Percentiles rank a stretch among this genome's conserved stretches.
Conservation (phyloP, 2,797 vertebrate species). For the Poecilia velifera region DNA sequence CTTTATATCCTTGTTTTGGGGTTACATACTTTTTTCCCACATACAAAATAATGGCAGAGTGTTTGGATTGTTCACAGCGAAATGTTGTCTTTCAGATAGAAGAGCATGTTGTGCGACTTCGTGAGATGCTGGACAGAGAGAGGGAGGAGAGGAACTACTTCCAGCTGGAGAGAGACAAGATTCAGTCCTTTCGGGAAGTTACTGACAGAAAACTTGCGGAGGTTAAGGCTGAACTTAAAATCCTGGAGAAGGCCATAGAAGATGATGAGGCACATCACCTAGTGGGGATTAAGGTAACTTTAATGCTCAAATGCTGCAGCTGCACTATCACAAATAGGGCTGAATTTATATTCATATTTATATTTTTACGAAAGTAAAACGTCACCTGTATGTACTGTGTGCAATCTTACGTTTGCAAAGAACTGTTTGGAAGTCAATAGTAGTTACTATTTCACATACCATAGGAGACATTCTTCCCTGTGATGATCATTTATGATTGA, state of each 20-base stretch:
- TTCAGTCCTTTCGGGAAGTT: slow-evolving; percentile 86
- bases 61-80: background rate
- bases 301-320: slow-evolving; percentile 8
- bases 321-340: background rate
- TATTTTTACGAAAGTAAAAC: background rate
- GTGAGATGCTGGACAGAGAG: slow-evolving; percentile 88
- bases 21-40: background rate
- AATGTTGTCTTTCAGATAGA: slow-evolving; percentile 79
- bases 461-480: background rate
- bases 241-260: slow-evolving; percentile 87
- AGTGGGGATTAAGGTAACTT: slow-evolving; percentile 89
- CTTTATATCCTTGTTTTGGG: background rate
- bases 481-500: background rate
- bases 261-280: slow-evolving; percentile 88
- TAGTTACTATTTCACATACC: background rate
- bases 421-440: background rate
- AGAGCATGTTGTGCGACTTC: slow-evolving; percentile 79
- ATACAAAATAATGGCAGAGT: background rate
- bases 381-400: background rate
- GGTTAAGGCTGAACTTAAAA: slow-evolving; percentile 83
- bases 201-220: slow-evolving; percentile 84
- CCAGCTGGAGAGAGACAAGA: slow-evolving; percentile 89
- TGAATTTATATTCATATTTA: slow-evolving; percentile 6
- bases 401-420: background rate
- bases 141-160: slow-evolving; percentile 91